Conservation (phyloP, 1,140 invertebrate species). For the Pristionchus pacificus region DNA sequence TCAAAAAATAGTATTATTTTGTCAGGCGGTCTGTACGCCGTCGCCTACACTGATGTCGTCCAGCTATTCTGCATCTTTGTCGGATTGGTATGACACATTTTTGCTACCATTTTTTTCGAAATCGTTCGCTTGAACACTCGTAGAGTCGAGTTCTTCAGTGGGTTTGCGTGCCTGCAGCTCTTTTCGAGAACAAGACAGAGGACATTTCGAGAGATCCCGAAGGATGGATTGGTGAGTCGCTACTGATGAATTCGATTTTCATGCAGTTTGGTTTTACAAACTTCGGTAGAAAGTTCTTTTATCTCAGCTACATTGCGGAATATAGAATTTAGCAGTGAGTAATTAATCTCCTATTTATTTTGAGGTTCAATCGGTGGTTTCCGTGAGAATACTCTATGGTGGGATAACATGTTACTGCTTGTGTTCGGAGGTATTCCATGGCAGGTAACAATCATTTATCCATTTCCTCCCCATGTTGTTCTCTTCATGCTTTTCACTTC, state of each 20-base stretch:
- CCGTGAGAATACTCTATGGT: conserved; percentile 74
- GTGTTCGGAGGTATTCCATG: conserved; percentile 96
- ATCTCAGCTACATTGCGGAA: too few species aligned
- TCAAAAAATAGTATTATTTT: conserved; percentile 58
- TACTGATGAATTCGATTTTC: background rate
- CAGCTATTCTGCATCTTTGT: conserved; percentile 97
- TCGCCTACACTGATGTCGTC: conserved; percentile 97
- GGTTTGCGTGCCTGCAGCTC: conserved; percentile 94
- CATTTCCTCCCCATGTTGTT: background rate
- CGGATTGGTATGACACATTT: conserved; percentile 68
- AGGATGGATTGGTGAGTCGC: conserved; percentile 75
- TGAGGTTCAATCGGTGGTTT: conserved; percentile 62
- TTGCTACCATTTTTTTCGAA: too few species aligned
- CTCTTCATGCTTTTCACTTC: too few species aligned
- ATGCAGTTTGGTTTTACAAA: too few species aligned
- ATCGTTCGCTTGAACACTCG: background rate
- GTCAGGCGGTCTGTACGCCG: conserved; percentile 92
- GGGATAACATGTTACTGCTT: conserved; percentile 84
- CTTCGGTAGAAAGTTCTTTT: too few species aligned
- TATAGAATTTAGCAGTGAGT: too few species aligned
- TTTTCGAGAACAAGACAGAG: conserved; percentile 75
- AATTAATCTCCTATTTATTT: background rate
- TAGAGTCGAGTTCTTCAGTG: conserved; percentile 64
- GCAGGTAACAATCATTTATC: conserved; percentile 67
- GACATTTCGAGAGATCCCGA: conserved; percentile 50